These are phyloP conservation scores for Sciaenops ocellatus DNA, from an alignment of 2,797 vertebrate genomes.

Conservation along the genomic window DNA sequence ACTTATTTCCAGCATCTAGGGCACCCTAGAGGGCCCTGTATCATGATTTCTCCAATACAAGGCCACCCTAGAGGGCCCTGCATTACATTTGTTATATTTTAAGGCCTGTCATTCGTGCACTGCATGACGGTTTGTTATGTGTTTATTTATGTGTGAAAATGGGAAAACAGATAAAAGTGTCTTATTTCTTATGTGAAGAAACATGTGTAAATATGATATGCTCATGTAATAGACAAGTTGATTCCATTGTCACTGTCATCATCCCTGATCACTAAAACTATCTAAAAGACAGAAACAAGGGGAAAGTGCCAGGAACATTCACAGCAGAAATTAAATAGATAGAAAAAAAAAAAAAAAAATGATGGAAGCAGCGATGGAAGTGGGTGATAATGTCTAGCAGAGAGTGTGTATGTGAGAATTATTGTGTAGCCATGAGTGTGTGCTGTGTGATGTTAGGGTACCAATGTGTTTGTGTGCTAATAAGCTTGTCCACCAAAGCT, in stretches of 20 bases:
- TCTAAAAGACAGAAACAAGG: neutral
- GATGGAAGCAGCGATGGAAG: neutral
- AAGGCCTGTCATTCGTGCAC: too few relatives aligned
- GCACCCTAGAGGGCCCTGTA: too few relatives aligned
- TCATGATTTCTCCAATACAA: too few relatives aligned
- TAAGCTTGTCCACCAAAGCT: neutral
- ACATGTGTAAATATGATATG: neutral
- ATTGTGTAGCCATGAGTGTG: neutral
- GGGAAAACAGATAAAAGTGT: too few relatives aligned
- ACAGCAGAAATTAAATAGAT: conserved; percentile 2
- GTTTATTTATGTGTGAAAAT: too few relatives aligned
- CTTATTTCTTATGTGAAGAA: too few relatives aligned
- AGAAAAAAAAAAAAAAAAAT: neutral
- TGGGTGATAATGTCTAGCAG: neutral
- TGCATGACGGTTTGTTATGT: too few relatives aligned
- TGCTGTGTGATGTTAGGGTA: conserved; percentile 2
- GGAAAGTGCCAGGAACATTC: neutral
- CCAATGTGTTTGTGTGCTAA: conserved; percentile 4
- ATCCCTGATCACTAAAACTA: neutral
- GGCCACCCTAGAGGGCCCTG: too few relatives aligned
- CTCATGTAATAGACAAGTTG: neutral
- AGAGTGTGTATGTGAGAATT: neutral
- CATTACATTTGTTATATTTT: too few relatives aligned
- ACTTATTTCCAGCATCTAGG: too few relatives aligned
- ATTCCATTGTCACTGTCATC: neutral